A percentile compares a stretch with the other conserved stretches of the same genome.
These are phyloP conservation scores for Drosophila tristis DNA, from an alignment of 1,140 invertebrate genomes.

Conservation along the genomic window DNA sequence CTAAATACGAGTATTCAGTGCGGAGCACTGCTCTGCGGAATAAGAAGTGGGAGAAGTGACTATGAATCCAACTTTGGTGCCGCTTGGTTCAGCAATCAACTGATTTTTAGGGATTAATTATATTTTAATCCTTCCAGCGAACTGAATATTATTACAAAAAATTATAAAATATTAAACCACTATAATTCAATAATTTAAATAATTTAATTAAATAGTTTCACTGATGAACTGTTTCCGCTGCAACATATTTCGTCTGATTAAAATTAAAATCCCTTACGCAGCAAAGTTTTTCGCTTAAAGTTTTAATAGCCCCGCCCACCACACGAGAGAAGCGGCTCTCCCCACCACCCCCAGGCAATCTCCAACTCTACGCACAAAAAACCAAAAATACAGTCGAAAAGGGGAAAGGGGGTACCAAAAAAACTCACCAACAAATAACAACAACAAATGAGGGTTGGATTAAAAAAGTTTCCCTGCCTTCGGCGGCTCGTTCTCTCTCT, in stretches of 20 bases:
- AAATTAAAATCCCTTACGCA: conserved; percentile 30
- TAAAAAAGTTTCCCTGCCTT: conserved; percentile 63
- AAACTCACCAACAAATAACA: conserved; percentile 14
- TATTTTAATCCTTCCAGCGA: not conserved
- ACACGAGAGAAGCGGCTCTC: not conserved
- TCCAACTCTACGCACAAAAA: conserved; percentile 26
- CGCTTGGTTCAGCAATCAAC: too few species aligned
- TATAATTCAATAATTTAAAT: conserved; percentile 29
- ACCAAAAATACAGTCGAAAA: conserved; percentile 6
- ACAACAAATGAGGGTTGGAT: conserved; percentile 69
- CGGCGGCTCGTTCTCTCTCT: conserved; percentile 15
- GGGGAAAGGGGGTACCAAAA: not conserved
- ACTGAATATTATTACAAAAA: not conserved
- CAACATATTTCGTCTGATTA: conserved; percentile 43
- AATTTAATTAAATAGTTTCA: conserved; percentile 37
- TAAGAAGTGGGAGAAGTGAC: too few species aligned
- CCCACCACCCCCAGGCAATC: not conserved
- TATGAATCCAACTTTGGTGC: too few species aligned
- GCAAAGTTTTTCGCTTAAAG: conserved; percentile 66
- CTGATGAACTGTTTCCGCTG: conserved; percentile 3
- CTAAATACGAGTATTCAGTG: too few species aligned
- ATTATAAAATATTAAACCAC: too few species aligned
- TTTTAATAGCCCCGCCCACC: conserved; percentile 53
- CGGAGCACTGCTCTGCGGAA: too few species aligned
- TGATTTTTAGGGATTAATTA: too few species aligned